phyloP scores from a whole-genome alignment of 2,888 invertebrate genomes.

The Eucera pruinosa region DNA sequence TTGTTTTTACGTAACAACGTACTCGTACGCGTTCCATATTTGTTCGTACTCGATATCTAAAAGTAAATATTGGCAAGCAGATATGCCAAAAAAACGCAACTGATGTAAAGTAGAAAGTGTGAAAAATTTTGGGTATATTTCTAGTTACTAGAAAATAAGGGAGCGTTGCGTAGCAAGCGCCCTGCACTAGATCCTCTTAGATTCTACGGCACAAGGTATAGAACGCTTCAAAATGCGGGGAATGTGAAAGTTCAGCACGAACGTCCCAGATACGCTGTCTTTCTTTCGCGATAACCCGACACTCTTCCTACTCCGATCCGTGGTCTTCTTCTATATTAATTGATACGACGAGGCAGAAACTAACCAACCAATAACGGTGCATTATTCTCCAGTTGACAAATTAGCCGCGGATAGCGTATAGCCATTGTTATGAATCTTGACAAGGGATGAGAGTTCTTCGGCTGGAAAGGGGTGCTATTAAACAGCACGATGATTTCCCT shows the following conservation, averaged over 20 bases:
- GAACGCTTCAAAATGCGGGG: not conserved
- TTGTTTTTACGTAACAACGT: too few species aligned
- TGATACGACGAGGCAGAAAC: not conserved
- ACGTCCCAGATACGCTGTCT: not conserved
- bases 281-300: not conserved
- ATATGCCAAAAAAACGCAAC: too few species aligned
- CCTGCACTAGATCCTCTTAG: too few species aligned
- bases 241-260: not conserved
- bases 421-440: not conserved
- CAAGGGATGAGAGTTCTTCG: not conserved
- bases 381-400: not conserved
- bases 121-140: too few species aligned
- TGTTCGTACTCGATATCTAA: too few species aligned
- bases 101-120: too few species aligned
- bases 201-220: too few species aligned
- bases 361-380: not conserved
- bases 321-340: not conserved
- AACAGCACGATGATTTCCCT: constrained; percentile 6
- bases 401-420: not conserved
- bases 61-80: too few species aligned
- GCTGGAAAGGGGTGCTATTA: not conserved
- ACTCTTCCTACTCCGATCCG: not conserved
- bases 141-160: too few species aligned
- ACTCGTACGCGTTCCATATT: too few species aligned
- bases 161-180: too few species aligned